Base-by-base conservation (phyloP, 2,888 invertebrate species). In the Athalia cordata region DNA sequence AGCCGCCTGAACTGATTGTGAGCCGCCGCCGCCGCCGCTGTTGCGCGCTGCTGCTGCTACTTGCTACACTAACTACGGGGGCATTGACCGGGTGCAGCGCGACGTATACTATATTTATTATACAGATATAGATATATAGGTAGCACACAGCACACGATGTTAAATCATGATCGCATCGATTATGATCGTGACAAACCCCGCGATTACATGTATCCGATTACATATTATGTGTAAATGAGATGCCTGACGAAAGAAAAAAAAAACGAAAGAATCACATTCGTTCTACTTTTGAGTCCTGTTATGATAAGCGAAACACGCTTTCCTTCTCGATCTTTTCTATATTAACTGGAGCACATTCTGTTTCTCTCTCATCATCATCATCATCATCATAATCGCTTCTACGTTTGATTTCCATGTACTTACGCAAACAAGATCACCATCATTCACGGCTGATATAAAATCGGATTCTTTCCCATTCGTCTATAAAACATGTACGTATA, bases 61-160 rank as follows among this genome's bases (percentile, higher is more conserved):
- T 29, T 29, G 29, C 29, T 29, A 29, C 29, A 29, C 29, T 29
- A 29, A 29, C 29, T 29, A 29, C 83, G 88, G 83, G 89, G 88
- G 89, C 89, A 89, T 88, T 89, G 88, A 89, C 89, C 89, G 88
- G 85, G 83, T 84, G 84, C 78, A 47, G 74, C 67, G 65, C 80
- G 77, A 43, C 6, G 45, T 9, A 64, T 29, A 65, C 49, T 49
- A 6, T 13, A 59, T 59, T 45, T 59, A 15, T n/a, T 1, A 61
- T 2, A 15, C 7, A 4, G 29, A 29, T 29, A 29, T 29, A 29
- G 29, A 29, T 29, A 29, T 29, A 29, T 29, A 29, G 29, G 29
- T 29, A 29, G 29, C 29, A 2, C 29, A 29, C 1, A 2, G 29
- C 29, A 29, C 29, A 29, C 29, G 29, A 29, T 29, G 29, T 29